phyloP scores from a whole-genome alignment of 2,113 vertebrate genomes.

The Eulacestoma nigropectus region DNA sequence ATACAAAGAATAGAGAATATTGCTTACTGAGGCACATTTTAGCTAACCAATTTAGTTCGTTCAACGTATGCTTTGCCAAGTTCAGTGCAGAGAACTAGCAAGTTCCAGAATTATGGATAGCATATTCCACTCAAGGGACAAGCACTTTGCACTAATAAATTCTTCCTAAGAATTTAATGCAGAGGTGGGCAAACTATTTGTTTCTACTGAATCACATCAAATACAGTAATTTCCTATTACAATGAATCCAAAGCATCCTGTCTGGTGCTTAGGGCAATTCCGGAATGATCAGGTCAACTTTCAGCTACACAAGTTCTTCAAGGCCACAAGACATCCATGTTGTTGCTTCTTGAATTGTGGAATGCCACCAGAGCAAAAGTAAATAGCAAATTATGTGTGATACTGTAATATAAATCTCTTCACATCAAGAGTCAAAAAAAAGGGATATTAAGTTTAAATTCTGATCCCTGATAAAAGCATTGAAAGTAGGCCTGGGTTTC shows the following conservation, averaged over 20 bases:
- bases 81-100: neutral
- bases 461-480: neutral
- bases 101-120: neutral
- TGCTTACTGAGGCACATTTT: neutral
- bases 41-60: neutral
- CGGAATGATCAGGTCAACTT: neutral
- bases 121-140: neutral
- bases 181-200: neutral
- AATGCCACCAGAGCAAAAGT: neutral
- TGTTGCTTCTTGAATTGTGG: neutral
- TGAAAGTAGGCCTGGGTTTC: neutral
- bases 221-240: neutral
- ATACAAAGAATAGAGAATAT: neutral
- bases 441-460: neutral
- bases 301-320: neutral
- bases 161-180: neutral
- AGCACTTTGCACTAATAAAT: neutral
- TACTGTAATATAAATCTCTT: neutral
- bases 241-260: neutral
- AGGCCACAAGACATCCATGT: neutral
- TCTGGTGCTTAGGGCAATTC: neutral
- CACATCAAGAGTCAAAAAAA: neutral
- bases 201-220: neutral
- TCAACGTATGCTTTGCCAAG: neutral
- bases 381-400: neutral